Percentiles rank a stretch among this genome's conserved stretches.
Conservation (phyloP, 2,888 invertebrate genomes). For the Andrena haemorrhoa region DNA sequence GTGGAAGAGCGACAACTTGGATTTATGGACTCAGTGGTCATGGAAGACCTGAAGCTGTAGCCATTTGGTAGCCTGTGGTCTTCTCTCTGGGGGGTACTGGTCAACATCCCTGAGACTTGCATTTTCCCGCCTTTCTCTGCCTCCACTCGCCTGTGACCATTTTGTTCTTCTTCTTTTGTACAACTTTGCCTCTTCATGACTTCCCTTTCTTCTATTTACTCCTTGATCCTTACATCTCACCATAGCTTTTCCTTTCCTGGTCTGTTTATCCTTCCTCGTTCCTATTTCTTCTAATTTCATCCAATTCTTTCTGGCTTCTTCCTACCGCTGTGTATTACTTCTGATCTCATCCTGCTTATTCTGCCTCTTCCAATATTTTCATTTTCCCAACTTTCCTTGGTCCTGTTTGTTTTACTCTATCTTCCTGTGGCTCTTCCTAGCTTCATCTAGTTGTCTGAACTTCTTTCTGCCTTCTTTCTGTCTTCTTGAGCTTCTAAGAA, state of each 20-base stretch:
- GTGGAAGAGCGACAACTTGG: background rate
- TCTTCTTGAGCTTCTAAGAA: too few species aligned
- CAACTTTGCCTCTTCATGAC: background rate
- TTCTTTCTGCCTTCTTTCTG: too few species aligned
- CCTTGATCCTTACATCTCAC: background rate
- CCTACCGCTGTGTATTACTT: background rate
- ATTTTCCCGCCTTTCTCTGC: too few species aligned
- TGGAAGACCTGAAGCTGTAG: constrained; percentile 3
- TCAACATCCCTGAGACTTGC: background rate
- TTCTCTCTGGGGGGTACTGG: background rate
- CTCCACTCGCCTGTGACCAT: background rate
- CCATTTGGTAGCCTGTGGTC: constrained; percentile 2
- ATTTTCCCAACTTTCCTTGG: background rate
- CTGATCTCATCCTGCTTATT: too few species aligned
- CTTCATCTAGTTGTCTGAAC: too few species aligned
- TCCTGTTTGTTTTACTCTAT: background rate
- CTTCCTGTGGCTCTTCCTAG: too few species aligned
- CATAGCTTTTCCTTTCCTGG: background rate
- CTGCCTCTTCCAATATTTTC: too few species aligned
- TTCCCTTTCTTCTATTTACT: background rate
- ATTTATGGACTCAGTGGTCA: background rate
- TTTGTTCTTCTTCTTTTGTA: background rate
- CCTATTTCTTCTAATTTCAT: background rate
- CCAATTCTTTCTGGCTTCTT: background rate
- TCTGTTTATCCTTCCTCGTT: background rate